Base-by-base conservation (phyloP, 2,888 invertebrate species). In the Invenusta paracnida region DNA sequence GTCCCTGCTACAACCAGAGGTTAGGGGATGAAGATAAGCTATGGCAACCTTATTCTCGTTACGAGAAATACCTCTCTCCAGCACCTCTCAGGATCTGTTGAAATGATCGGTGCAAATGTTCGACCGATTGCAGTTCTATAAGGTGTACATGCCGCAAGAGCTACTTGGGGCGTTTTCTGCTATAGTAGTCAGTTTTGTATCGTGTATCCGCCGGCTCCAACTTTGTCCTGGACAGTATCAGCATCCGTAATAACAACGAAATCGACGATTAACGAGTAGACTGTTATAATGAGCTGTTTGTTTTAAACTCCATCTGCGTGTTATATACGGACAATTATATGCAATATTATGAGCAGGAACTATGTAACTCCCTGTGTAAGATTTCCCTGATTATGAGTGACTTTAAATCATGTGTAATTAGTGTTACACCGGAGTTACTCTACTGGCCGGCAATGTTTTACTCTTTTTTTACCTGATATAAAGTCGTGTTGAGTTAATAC, bases 101-200 rank as follows among this genome's bases (percentile, higher is more conserved):
- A n/a, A n/a, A n/a, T n/a, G n/a, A 11, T n/a, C 82, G 82, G 30
- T 82, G 82, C 29, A 29, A 29, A 2, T 82, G 82, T 30, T 29
- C 17, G 82, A 29, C 82, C 29, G 30, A 82, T 82, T 82, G 82
- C 30, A 30, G 30, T 17, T 29, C 29, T 23, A 17, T 17, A 30
- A 29, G 82, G 5, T 82, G 29, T 82, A 82, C 17, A 29, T 82
- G 82, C 2, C 82, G 82, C 29, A 82, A 27, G 82, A 2, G 28
- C 30, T 13, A 30, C 30, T 30, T 82, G 23, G 29, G 17, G 30
- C 5, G 27, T 82, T 82, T 28, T 29, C 85, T 28, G 13, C 86
- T n/a, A 83, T 11, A 86, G 86, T 86, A 84, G 87, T 73, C 88
- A n/a, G 73, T n/a, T n/a, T n/a, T n/a, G n/a, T 73, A 23, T 23